These are phyloP conservation scores for Asteroscopus sphinx DNA, from an alignment of 2,888 invertebrate species.

Conservation along the genomic window DNA sequence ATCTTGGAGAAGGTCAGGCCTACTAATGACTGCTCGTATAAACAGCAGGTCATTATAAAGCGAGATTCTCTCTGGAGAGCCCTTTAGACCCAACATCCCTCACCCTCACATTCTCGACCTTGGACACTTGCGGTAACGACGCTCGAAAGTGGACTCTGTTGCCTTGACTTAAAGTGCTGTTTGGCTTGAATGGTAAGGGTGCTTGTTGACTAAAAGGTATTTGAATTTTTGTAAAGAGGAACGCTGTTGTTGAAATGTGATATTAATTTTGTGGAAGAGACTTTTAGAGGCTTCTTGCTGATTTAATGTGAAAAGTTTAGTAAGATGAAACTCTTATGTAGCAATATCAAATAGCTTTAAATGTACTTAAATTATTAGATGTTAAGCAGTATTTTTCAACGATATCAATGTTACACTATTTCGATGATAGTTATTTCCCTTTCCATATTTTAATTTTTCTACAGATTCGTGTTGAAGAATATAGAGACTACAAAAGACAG, in stretches of 20 bases:
- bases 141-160: constrained; percentile 52
- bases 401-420: no score
- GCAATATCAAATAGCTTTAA: no score
- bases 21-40: constrained; percentile 34
- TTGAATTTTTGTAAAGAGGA: constrained; percentile 46
- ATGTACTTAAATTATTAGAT: no score
- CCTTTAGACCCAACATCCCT: constrained; percentile 29
- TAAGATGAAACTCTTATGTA: background rate
- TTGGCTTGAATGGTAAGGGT: constrained; percentile 29
- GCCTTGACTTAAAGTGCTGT: constrained; percentile 50
- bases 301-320: constrained; percentile 35
- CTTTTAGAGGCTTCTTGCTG: constrained; percentile 18
- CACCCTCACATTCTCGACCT: constrained; percentile 57
- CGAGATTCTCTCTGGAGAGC: constrained; percentile 20
- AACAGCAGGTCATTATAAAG: constrained; percentile 46
- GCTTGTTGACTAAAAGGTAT: constrained; percentile 38
- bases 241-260: constrained; percentile 32
- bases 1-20: constrained; percentile 32
- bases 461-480: no score
- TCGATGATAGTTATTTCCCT: no score
- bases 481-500: no score
- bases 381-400: no score
- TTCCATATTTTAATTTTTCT: no score
- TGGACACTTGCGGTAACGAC: constrained; percentile 51
- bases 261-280: constrained; percentile 41